Evolutionary conservation across 2,113 vertebrate genomes (phyloP), one percentile per base, ranked within the genome.

Genomic region (Amazona vittata): DNA sequence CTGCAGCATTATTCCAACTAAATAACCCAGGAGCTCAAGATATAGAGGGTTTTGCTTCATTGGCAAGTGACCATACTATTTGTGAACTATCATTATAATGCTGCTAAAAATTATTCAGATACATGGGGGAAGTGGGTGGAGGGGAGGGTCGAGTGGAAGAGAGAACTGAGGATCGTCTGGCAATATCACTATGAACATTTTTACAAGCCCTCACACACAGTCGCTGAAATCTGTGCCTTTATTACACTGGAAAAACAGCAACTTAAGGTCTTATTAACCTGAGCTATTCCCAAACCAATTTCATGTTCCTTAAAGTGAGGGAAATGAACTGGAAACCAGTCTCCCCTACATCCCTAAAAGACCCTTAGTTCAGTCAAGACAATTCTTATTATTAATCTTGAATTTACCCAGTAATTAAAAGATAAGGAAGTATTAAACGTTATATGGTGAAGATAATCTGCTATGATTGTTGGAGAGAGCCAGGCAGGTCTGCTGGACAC

Each of bases 371-470:
- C 20, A 50, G 29, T 5, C 1, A 26, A 60, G 50, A 39, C 9
- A 18, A 43, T 53, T 87, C 57, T 95, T 88, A 79, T 85, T 71
- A 80, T 52, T 68, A 82, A 91, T 64, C 52, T 74, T 46, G n/a
- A 79, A 49, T 92, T 77, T 88, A 5, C 9, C 28, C 49, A 14
- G 37, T 63, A 70, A 74, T 78, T 89, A 74, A 70, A 80, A 59
- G 19, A 35, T 15, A 92, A 86, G 35, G 9, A 83, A 86, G 31
- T 71, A 77, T 65, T 88, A 90, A 92, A 65, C 49, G 77, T 59
- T 44, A 33, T 53, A 80, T 12, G 11, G 31, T 21, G 80, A 80
- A 80, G 88, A 83, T 86, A 25, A 21, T 78, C 53, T 52, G 25
- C 62, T 88, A 10, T 19, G 33, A 69, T 41, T 65, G 41, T 21